phyloP scores from a whole-genome alignment of 1,140 invertebrate species.

The Trialeurodes vaporariorum region DNA sequence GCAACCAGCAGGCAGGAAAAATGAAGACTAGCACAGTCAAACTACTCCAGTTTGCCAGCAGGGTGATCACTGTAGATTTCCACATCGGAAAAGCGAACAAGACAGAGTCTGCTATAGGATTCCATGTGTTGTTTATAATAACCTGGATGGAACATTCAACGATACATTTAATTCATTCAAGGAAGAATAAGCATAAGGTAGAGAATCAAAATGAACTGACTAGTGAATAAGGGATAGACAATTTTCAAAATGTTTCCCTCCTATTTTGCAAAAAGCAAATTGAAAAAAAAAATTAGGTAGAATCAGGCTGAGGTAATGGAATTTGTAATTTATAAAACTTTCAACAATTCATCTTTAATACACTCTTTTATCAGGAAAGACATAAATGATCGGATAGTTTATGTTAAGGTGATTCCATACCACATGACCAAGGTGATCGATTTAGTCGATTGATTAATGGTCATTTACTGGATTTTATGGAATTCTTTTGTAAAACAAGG shows the following conservation, averaged over 20 bases:
- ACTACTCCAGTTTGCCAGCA: slow-evolving; percentile 41
- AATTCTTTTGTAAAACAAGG: too few relatives aligned
- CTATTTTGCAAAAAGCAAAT: not conserved
- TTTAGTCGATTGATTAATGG: too few relatives aligned
- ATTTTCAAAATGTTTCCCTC: not conserved
- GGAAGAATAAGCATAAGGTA: too few relatives aligned
- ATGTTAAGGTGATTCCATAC: too few relatives aligned
- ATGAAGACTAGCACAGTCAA: slow-evolving; percentile 37
- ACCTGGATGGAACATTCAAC: slow-evolving; percentile 13
- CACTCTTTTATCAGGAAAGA: too few relatives aligned
- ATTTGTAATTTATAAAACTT: too few relatives aligned
- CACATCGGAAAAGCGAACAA: slow-evolving; percentile 38
- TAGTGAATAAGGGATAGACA: too few relatives aligned
- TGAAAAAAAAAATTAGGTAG: not conserved
- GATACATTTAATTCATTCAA: not conserved
- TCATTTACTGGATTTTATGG: too few relatives aligned
- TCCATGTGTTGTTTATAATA: slow-evolving; percentile 42
- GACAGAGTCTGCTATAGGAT: slow-evolving; percentile 37
- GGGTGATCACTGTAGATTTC: slow-evolving; percentile 35
- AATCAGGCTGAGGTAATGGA: not conserved
- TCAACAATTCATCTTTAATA: too few relatives aligned
- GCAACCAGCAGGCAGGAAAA: slow-evolving; percentile 37
- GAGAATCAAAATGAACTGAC: too few relatives aligned
- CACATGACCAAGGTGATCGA: too few relatives aligned
- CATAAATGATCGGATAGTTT: too few relatives aligned